phyloP scores from a whole-genome alignment of 2,797 vertebrate genomes.

The Adelosebastes latens region DNA sequence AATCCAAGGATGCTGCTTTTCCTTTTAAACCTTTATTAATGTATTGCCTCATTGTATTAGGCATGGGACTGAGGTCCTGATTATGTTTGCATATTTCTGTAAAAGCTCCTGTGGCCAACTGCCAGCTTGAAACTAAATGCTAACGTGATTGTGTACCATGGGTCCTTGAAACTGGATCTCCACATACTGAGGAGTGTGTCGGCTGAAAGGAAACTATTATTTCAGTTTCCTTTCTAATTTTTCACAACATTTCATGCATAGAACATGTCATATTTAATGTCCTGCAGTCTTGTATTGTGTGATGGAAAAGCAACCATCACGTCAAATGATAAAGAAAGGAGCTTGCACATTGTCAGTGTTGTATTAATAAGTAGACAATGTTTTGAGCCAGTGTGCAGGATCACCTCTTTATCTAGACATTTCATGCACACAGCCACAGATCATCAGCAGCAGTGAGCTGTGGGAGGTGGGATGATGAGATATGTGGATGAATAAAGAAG shows the following conservation, averaged over 20 bases:
- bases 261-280: background rate
- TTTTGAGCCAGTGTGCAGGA: background rate
- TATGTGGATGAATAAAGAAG: slow-evolving; percentile 43
- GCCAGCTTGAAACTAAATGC: slow-evolving; percentile 45
- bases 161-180: slow-evolving; percentile 15
- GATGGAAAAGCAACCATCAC: background rate
- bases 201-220: slow-evolving; percentile 10
- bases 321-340: background rate
- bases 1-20: slow-evolving; percentile 5
- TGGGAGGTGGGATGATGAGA: slow-evolving; percentile 40
- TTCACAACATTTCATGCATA: background rate
- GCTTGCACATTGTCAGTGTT: background rate
- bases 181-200: slow-evolving; percentile 5
- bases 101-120: slow-evolving; percentile 56
- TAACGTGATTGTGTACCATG: slow-evolving; percentile 20
- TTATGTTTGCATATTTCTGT: slow-evolving; percentile 57
- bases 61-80: slow-evolving; percentile 26
- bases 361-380: background rate
- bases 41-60: slow-evolving; percentile 21
- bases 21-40: slow-evolving; percentile 38
- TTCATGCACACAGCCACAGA: slow-evolving; percentile 10
- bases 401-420: slow-evolving; percentile 19
- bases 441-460: slow-evolving; percentile 8
- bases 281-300: background rate
- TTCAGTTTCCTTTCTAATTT: slow-evolving; percentile 3